These are phyloP conservation scores for Geotrypetes seraphini DNA, from an alignment of 2,797 vertebrate genomes.

Conservation along the genomic window DNA sequence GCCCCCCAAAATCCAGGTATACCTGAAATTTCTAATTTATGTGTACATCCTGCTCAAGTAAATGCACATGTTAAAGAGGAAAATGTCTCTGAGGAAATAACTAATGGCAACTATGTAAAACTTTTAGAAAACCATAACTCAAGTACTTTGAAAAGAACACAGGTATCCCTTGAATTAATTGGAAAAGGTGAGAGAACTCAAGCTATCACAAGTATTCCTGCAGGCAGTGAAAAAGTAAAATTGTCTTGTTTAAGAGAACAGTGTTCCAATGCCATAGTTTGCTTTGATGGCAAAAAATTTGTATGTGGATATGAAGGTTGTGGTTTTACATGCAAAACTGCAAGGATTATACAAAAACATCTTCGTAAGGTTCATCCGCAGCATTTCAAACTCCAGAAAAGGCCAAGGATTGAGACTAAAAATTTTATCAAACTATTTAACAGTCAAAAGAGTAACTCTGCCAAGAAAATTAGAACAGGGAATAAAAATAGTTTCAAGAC, in stretches of 20 bases:
- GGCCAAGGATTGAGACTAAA: constrained; percentile 34
- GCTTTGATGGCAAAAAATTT: constrained; percentile 80
- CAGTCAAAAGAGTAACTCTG: constrained; percentile 28
- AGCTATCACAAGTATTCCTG: constrained; percentile 27
- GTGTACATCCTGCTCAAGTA: constrained; percentile 35
- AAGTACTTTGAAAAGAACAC: constrained; percentile 31
- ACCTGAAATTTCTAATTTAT: constrained; percentile 29
- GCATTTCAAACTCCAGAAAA: constrained; percentile 70
- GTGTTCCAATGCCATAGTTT: constrained; percentile 63
- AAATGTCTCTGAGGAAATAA: constrained; percentile 34
- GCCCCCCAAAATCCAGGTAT: constrained; percentile 28
- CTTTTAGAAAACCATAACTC: constrained; percentile 39
- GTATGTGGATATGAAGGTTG: constrained; percentile 84
- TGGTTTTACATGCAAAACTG: constrained; percentile 73
- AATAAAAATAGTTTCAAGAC: constrained; percentile 41
- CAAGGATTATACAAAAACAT: constrained; percentile 77
- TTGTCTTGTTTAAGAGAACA: constrained; percentile 39
- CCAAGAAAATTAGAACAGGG: constrained; percentile 32
- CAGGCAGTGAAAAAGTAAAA: constrained; percentile 49
- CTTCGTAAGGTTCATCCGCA: constrained; percentile 76
- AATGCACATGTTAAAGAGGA: constrained; percentile 37
- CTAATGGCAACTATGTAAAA: constrained; percentile 50
- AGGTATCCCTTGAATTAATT: constrained; percentile 15
- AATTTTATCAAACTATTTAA: constrained; percentile 25
- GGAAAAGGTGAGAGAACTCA: constrained; percentile 29